Conservation (phyloP, 2,888 invertebrate species). For the Trissonchulus latispiculum region DNA sequence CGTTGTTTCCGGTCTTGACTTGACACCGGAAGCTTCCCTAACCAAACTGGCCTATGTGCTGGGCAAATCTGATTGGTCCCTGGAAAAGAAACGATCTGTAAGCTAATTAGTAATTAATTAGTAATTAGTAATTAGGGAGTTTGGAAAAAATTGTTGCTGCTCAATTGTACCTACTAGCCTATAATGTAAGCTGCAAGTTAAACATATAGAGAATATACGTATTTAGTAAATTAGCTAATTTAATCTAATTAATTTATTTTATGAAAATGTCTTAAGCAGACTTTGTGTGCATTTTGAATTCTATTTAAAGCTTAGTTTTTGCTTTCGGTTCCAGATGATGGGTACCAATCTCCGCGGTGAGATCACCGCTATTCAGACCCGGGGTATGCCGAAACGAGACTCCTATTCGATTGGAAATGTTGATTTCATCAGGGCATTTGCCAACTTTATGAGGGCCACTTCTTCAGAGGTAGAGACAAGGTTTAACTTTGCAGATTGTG, state of each 20-base stretch:
- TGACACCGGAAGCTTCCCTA: constrained; percentile 88
- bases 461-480: constrained; percentile 18
- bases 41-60: constrained; percentile 80
- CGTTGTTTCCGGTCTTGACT: constrained; percentile 68
- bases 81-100: constrained; percentile 46
- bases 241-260: too few relatives aligned
- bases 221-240: too few relatives aligned
- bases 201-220: too few relatives aligned
- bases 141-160: too few relatives aligned
- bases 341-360: constrained; percentile 65
- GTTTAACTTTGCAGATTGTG: too few relatives aligned
- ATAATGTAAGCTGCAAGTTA: too few relatives aligned
- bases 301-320: too few relatives aligned
- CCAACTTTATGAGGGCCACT: constrained; percentile 20
- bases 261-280: too few relatives aligned
- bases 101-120: too few relatives aligned
- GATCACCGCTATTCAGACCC: constrained; percentile 51
- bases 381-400: neutral
- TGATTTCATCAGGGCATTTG: constrained; percentile 9
- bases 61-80: constrained; percentile 56
- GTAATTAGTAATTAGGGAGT: too few relatives aligned
- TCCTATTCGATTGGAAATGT: neutral
- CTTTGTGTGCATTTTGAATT: too few relatives aligned
- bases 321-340: constrained; percentile 60
- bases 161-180: too few relatives aligned